A percentile compares a stretch with the other conserved stretches of the same genome.
phyloP scores from a whole-genome alignment of 2,888 invertebrate genomes.

The Thalpophila matura region DNA sequence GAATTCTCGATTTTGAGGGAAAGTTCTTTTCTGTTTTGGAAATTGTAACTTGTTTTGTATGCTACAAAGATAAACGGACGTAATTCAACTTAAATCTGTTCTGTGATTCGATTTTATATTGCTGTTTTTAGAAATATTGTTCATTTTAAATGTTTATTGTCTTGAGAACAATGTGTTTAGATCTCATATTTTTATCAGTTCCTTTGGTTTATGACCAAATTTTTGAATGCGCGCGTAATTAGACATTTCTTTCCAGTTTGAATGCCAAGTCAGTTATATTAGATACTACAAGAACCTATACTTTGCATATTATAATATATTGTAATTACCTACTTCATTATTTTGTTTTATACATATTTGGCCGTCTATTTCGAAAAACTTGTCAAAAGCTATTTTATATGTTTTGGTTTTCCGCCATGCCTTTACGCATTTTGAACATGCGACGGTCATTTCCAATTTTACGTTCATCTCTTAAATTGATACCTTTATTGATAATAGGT shows the following conservation, averaged over 20 bases:
- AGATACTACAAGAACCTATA: no score
- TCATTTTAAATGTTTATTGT: conserved; percentile 46
- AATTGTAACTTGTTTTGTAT: conserved; percentile 67
- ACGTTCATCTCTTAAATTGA: background rate
- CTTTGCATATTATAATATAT: no score
- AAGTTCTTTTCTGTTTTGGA: conserved; percentile 71
- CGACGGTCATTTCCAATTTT: background rate
- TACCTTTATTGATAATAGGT: background rate
- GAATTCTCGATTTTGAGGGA: conserved; percentile 76
- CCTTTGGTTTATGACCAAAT: conserved; percentile 7
- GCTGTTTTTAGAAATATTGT: conserved; percentile 41
- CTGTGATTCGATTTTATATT: conserved; percentile 60
- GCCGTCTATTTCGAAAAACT: no score
- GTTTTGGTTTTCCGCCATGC: no score
- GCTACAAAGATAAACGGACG: conserved; percentile 46
- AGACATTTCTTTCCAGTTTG: no score
- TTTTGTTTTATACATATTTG: no score
- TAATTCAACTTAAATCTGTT: conserved; percentile 58
- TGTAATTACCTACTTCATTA: no score
- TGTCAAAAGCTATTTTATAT: no score
- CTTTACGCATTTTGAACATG: no score
- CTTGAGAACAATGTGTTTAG: conserved; percentile 42
- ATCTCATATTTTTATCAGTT: conserved; percentile 32
- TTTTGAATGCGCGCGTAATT: background rate
- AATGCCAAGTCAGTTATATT: no score